Percentiles rank a stretch among this genome's conserved stretches.
These are phyloP conservation scores for Nothoprocta pentlandii DNA, from an alignment of 2,113 vertebrate genomes.

Conservation along the genomic window DNA sequence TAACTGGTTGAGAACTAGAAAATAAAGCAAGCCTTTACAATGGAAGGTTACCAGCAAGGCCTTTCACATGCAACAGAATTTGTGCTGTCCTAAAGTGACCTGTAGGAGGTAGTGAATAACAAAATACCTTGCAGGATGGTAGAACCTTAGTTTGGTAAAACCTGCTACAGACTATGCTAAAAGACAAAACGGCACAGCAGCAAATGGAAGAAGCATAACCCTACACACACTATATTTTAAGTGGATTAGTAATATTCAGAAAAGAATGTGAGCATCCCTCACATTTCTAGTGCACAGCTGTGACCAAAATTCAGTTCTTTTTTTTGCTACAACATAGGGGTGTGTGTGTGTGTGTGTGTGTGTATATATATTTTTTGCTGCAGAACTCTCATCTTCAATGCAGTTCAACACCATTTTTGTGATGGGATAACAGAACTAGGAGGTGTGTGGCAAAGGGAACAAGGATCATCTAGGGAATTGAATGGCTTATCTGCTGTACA, in stretches of 20 bases:
- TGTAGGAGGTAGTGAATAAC: not conserved
- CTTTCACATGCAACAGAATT: not conserved
- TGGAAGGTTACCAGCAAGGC: not conserved
- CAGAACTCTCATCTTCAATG: not conserved
- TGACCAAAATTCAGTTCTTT: not conserved
- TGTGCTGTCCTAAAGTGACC: not conserved
- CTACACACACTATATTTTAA: not conserved
- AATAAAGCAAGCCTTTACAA: not conserved
- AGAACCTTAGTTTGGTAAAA: not conserved
- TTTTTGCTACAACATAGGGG: not conserved
- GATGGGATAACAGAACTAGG: not conserved
- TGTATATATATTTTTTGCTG: not conserved
- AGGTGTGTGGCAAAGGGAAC: not conserved
- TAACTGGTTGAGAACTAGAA: not conserved
- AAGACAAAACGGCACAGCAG: not conserved
- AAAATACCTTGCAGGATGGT: not conserved
- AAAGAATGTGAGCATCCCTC: not conserved
- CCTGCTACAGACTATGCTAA: not conserved
- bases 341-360: no score
- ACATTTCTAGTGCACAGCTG: not conserved
- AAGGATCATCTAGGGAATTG: not conserved
- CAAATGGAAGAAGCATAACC: not conserved
- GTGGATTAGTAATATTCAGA: not conserved
- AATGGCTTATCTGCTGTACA: not conserved
- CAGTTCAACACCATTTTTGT: rapidly evolving